phyloP scores from a whole-genome alignment of 2,797 vertebrate species.

The Xiphorhynchus erythropygius region DNA sequence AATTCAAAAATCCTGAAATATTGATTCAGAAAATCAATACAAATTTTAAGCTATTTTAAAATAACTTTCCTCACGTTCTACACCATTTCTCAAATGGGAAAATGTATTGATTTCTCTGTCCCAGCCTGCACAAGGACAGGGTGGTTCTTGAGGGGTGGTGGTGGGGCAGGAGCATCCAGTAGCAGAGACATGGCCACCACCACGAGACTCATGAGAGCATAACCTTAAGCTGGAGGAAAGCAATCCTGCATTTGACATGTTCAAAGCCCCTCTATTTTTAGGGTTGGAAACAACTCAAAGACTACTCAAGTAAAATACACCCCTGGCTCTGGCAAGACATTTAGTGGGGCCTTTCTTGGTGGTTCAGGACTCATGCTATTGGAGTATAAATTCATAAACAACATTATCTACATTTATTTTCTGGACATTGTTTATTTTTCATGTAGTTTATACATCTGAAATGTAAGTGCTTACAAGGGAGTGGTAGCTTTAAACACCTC shows the following conservation, averaged over 20 bases:
- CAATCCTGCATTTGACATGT: not conserved
- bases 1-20: conserved; percentile 23
- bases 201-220: not conserved
- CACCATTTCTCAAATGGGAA: not conserved
- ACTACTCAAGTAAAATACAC: not conserved
- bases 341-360: not conserved
- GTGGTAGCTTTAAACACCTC: conserved; percentile 10
- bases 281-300: not conserved
- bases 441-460: conserved; percentile 2
- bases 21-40: conserved; percentile 1
- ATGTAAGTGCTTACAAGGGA: not conserved
- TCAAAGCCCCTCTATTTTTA: not conserved
- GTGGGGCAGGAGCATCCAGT: not conserved
- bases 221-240: not conserved
- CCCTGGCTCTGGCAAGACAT: not conserved
- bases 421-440: conserved; percentile 22
- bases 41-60: not conserved
- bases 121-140: not conserved
- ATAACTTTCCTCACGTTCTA: conserved; percentile 15
- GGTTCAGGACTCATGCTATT: not conserved
- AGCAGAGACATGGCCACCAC: not conserved
- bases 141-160: not conserved
- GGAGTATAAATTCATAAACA: not conserved
- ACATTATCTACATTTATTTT: not conserved
- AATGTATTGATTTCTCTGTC: not conserved